Evolutionary conservation across 2,113 vertebrate genomes (phyloP).

Genomic region (Aegithalos caudatus): DNA sequence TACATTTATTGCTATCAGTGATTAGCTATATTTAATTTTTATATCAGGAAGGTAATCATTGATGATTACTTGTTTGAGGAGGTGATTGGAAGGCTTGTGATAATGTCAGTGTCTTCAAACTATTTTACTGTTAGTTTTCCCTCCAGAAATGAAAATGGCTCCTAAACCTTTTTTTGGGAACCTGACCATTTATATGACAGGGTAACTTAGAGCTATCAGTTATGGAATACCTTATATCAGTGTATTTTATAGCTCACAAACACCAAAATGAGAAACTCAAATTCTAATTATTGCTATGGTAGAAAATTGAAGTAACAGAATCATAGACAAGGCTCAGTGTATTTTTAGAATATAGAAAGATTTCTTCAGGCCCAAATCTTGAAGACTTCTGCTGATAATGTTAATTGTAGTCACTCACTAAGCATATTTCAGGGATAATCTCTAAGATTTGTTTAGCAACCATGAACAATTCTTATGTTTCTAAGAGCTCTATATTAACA

Average conservation of each 20-base stretch:
- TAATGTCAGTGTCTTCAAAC: neutral
- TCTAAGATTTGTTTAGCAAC: neutral
- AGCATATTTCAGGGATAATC: neutral
- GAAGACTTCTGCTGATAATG: neutral
- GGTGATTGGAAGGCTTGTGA: neutral
- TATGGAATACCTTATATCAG: neutral
- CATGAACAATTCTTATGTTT: neutral
- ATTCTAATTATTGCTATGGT: neutral
- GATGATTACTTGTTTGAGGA: neutral
- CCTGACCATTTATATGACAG: neutral
- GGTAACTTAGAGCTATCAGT: neutral
- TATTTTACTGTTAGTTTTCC: neutral
- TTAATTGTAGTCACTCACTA: neutral
- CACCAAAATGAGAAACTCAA: neutral
- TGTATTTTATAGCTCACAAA: neutral
- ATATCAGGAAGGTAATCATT: neutral
- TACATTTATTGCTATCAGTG: neutral
- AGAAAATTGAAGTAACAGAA: neutral
- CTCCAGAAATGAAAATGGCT: neutral
- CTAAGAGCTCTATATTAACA: neutral
- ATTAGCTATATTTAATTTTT: neutral
- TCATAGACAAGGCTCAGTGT: neutral
- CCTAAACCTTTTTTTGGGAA: neutral
- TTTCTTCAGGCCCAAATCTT: neutral
- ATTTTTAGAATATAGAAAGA: neutral